These are phyloP conservation scores for Acromyrmex charruanus DNA, from an alignment of 1,140 invertebrate species.

Conservation along the genomic window DNA sequence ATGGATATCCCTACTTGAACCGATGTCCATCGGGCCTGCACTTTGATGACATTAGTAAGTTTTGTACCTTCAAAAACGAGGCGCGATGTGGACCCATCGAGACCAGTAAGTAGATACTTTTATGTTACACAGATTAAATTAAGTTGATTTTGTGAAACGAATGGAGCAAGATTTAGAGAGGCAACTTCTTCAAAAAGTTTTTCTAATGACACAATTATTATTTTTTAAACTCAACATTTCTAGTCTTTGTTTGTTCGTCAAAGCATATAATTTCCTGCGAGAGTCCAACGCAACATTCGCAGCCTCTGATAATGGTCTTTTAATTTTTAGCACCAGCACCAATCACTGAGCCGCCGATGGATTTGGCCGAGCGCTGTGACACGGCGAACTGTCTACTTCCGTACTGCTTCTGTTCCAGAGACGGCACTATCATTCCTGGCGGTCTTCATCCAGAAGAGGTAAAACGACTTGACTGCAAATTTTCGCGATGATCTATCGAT, in stretches of 20 bases:
- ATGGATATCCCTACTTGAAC: conserved; percentile 94
- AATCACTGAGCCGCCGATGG: conserved; percentile 92
- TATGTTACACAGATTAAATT: not conserved
- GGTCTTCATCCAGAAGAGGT: conserved; percentile 93
- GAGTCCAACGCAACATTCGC: not conserved
- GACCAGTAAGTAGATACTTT: conserved; percentile 89
- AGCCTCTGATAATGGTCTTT: not conserved
- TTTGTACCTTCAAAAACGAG: conserved; percentile 96
- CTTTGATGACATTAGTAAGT: conserved; percentile 96
- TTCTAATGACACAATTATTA: no score
- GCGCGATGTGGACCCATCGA: conserved; percentile 95
- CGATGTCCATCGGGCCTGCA: conserved; percentile 95
- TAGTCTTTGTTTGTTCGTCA: not conserved
- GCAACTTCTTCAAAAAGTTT: not conserved
- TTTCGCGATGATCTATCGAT: not conserved
- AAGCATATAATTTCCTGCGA: not conserved
- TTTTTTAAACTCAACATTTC: not conserved
- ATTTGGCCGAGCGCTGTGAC: conserved; percentile 93
- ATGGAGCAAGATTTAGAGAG: not conserved
- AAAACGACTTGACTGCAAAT: conserved; percentile 45
- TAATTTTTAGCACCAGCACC: conserved; percentile 90
- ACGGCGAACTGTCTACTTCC: conserved; percentile 92
- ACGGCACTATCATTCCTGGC: conserved; percentile 95
- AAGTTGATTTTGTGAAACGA: not conserved
- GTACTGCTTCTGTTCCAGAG: conserved; percentile 97